phyloP scores from a whole-genome alignment of 1,140 invertebrate genomes.

The Arctopsyche grandis region DNA sequence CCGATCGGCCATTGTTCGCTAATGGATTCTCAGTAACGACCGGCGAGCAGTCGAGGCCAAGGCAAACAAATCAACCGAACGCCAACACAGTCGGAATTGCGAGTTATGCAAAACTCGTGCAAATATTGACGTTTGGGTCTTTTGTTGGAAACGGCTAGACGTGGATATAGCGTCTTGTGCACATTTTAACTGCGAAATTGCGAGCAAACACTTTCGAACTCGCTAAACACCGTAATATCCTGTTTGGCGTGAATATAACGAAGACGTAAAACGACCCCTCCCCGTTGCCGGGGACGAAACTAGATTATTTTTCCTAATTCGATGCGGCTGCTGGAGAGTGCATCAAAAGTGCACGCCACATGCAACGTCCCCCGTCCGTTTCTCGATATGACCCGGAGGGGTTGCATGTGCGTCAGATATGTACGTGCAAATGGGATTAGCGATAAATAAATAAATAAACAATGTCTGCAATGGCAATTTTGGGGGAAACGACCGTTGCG shows the following conservation, averaged over 20 bases:
- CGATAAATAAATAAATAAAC: conserved; percentile 41
- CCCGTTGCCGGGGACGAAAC: background rate
- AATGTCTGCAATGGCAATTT: conserved; percentile 37
- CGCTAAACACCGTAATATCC: too few relatives aligned
- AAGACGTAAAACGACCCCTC: background rate
- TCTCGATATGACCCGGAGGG: background rate
- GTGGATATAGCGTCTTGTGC: too few relatives aligned
- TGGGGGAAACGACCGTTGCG: conserved; percentile 21
- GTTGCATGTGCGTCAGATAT: conserved; percentile 16
- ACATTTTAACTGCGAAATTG: too few relatives aligned
- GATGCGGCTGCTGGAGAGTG: conserved; percentile 2
- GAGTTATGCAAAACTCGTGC: background rate
- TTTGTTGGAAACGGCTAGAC: background rate
- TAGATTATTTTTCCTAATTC: conserved; percentile 7
- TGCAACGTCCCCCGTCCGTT: background rate
- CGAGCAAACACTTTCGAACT: too few relatives aligned
- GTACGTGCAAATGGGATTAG: conserved; percentile 40
- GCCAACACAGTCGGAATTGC: background rate
- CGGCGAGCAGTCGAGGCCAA: background rate
- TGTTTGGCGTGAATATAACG: background rate
- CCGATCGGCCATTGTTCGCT: background rate
- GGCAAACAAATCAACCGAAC: background rate
- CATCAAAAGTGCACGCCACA: conserved; percentile 32
- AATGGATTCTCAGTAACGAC: background rate
- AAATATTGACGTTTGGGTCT: background rate